Evolutionary conservation across 1,140 invertebrate species (phyloP).

Genomic region (Cotesia typhae): DNA sequence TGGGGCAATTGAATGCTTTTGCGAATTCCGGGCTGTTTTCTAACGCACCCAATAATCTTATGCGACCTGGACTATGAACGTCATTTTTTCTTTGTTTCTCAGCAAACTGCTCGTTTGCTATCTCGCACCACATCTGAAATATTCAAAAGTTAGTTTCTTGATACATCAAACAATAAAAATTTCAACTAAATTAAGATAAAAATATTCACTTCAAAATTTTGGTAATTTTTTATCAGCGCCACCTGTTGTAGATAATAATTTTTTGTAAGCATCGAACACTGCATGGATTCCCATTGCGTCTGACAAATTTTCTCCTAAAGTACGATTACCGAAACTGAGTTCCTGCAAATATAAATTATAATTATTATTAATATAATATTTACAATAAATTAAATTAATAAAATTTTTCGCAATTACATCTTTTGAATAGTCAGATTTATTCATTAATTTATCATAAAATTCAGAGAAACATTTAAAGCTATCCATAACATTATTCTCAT

Average conservation of each 20-base stretch:
- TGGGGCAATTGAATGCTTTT: constrained; percentile 35
- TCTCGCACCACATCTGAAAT: constrained; percentile 28
- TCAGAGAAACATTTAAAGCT: constrained; percentile 84
- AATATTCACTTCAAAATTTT: constrained; percentile 71
- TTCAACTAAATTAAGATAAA: background rate
- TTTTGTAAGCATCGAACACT: constrained; percentile 74
- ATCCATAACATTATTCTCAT: constrained; percentile 69
- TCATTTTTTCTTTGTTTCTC: constrained; percentile 7
- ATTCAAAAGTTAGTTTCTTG: background rate
- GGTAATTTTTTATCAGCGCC: constrained; percentile 71
- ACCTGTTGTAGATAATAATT: constrained; percentile 63
- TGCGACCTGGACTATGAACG: constrained; percentile 25
- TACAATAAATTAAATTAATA: constrained; percentile 1
- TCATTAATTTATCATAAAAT: constrained; percentile 75
- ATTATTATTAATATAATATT: background rate
- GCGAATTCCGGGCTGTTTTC: constrained; percentile 35
- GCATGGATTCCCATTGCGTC: constrained; percentile 84
- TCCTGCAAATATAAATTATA: constrained; percentile 4
- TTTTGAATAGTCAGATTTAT: background rate
- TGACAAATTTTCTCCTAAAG: constrained; percentile 84
- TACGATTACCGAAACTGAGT: constrained; percentile 51
- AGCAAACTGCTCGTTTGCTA: constrained; percentile 29
- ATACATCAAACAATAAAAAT: background rate
- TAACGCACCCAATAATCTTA: constrained; percentile 31
- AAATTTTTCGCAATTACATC: too few species aligned